Evolutionary conservation across 2,113 vertebrate species (phyloP), one percentile per base, ranked within the genome.

Genomic region (Semnornis frantzii): DNA sequence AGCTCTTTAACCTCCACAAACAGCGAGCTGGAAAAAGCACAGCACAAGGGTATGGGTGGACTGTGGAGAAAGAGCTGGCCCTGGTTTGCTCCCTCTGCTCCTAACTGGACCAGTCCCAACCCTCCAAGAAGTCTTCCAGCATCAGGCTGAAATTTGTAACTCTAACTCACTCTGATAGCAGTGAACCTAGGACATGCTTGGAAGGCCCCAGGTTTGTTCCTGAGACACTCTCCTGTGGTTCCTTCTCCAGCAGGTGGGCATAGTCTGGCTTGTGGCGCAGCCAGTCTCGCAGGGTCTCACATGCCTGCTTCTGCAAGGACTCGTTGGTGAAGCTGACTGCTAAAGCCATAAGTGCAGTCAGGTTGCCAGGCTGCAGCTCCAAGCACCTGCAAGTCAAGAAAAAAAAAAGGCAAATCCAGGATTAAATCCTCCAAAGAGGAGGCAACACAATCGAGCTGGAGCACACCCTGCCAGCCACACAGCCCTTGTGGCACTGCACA

Each of bases 311-410:
- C 98, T 99, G 99, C 94, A 99, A 96, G 14, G 99, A 99, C 85
- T 99, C 99, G 0, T 99, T 99, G 71, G 99, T 99, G 95, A 99
- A 99, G 94, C 99, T 99, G 77, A 99, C 99, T 0, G 99, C 99
- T 90, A 99, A 91, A 3, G 99, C 98, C 99, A 99, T 99, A 65
- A 99, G 98, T 2, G 99, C 99, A 0, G 98, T 99, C 92, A 99
- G 97, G 96, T 99, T 99, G 94, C 99, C 99, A 9, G 99, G 98
- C 97, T 99, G 98, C 92, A 99, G 96, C 84, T 99, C 98, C 95
- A 99, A 98, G 93, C 99, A 99, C 94, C 99, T 99, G 76, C 65
- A 90, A n/a, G 28, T 9, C 74, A 70, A 75, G 52, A 63, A 80
- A 57, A 64, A 14, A 50, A 17, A 62, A 57, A 42, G 42, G n/a